Evolutionary conservation across 2,888 invertebrate genomes (phyloP), one percentile per base, ranked within the genome.

Genomic region (Drosophila meridiana): DNA sequence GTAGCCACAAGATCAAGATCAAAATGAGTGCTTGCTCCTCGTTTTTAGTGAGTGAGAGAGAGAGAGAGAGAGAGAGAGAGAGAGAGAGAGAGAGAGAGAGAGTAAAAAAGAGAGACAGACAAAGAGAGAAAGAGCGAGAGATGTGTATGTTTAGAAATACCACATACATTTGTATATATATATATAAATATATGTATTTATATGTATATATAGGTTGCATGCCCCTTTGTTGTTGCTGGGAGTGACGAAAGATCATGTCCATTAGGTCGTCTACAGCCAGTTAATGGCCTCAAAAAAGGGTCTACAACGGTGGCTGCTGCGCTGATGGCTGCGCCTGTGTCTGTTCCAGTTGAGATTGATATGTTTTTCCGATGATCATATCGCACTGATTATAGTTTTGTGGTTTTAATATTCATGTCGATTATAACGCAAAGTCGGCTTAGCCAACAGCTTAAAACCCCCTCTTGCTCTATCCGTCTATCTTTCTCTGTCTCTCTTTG

Each of bases 211-310:
- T 75, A 77, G 83, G 82, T 2, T 77, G 70, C 61, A 69, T 76
- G 75, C 71, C 75, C 69, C 57, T 73, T 69, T 78, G 69, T 67
- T 80, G 69, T 69, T 80, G 77, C 40, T 72, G 89, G 89, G 88
- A 87, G 87, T 87, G 87, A 87, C 87, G 87, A 87, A 87, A 87
- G 87, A 89, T 87, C 86, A 78, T 86, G 88, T 89, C 87, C 89
- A 87, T 87, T 87, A 87, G 88, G 80, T 85, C 63, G 88, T 84
- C 89, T 89, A 82, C 83, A 80, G 85, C 55, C 80, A 82, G 85
- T 87, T 87, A 89, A 87, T 87, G 87, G 87, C 83, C 74, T 73
- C 68, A 75, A 59, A 68, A 73, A 80, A 81, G 55, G 81, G 78
- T 70, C 60, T 66, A 65, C 80, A 73, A 72, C 77, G 73, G 79